Evolutionary conservation across 2,888 invertebrate species (phyloP), one percentile per base, ranked within the genome.

Genomic region (Drosophila prolongata): DNA sequence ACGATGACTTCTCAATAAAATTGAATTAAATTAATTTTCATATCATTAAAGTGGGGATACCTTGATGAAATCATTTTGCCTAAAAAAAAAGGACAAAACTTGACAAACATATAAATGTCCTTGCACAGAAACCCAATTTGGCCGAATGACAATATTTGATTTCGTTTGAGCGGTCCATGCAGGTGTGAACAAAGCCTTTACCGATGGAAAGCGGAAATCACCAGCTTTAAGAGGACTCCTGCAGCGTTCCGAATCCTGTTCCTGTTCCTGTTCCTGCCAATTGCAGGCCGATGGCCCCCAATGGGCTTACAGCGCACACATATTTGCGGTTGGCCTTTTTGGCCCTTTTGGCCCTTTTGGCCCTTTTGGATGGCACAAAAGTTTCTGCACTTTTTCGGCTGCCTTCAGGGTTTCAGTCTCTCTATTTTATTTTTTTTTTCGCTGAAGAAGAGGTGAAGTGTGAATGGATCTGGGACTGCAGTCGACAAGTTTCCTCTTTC

Each of bases 271-370:
- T 44, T 46, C 16, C 40, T 62, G 64, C 35, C 64, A 64, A 62
- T 62, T 47, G 38, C 61, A 61, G 38, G 19, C 19, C 46, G 30
- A 30, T 47, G 14, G 24, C 34, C 34, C 34, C 34, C 49, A 13
- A 34, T 16, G 49, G 35, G 49, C 49, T 49, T 49, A 19, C 14
- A 16, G 13, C 37, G 1, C 30, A 44, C 34, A 62, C 19, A 34
- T 47, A 62, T 62, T 35, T 62, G 62, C 24, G 62, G 62, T 42
- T 52, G 58, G n/a, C 53, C 52, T 58, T 50, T 56, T 37, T 35
- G 35, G 56, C 46, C 24, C 11, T 14, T 30, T 42, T 35, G 35
- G 56, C 46, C 24, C 11, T 14, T 30, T 42, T 52, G 58, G 46
- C 24, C 11, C 10, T 30, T 42, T 52, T 52, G 56, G 27, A 30